Conservation (phyloP, 2,888 invertebrate genomes). For the Colletes collaris region DNA sequence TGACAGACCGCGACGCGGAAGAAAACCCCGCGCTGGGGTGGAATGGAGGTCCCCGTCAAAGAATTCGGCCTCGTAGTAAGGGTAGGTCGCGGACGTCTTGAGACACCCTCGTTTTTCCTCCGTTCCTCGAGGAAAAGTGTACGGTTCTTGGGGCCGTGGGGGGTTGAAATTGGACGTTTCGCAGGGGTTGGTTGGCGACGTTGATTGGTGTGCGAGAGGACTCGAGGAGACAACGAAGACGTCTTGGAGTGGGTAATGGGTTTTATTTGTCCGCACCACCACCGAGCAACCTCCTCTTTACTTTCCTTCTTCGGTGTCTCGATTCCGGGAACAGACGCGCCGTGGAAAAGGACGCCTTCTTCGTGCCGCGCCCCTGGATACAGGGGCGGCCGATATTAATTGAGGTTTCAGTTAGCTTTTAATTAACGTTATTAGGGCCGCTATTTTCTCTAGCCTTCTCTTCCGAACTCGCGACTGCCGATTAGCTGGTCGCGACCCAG, state of each 20-base stretch:
- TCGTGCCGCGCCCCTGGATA: conserved; percentile 56
- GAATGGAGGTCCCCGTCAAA: conserved; percentile 62
- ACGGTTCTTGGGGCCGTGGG: conserved; percentile 5
- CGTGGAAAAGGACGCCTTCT: conserved; percentile 33
- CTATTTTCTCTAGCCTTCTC: conserved; percentile 56
- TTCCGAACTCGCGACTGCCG: conserved; percentile 42
- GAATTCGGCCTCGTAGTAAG: conserved; percentile 75
- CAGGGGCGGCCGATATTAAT: conserved; percentile 78
- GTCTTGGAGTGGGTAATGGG: conserved; percentile 80
- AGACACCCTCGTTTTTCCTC: conserved; percentile 77
- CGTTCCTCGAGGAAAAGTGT: conserved; percentile 72
- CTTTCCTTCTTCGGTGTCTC: conserved; percentile 56
- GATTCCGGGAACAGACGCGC: conserved; percentile 37
- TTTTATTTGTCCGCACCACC: conserved; percentile 80
- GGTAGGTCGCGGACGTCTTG: conserved; percentile 79
- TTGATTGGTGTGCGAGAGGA: conserved; percentile 51
- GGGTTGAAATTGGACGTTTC: conserved; percentile 64
- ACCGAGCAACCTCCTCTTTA: conserved; percentile 67
- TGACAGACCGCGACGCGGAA: conserved; percentile 57
- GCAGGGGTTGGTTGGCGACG: conserved; percentile 49
- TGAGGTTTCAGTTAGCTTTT: conserved; percentile 79
- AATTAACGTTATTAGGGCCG: conserved; percentile 80
- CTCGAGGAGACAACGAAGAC: conserved; percentile 60
- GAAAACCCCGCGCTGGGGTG: conserved; percentile 50
- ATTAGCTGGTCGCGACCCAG: conserved; percentile 53